A percentile compares a stretch with the other conserved stretches of the same genome.
phyloP scores from a whole-genome alignment of 1,140 invertebrate species.

The Eueides isabella region DNA sequence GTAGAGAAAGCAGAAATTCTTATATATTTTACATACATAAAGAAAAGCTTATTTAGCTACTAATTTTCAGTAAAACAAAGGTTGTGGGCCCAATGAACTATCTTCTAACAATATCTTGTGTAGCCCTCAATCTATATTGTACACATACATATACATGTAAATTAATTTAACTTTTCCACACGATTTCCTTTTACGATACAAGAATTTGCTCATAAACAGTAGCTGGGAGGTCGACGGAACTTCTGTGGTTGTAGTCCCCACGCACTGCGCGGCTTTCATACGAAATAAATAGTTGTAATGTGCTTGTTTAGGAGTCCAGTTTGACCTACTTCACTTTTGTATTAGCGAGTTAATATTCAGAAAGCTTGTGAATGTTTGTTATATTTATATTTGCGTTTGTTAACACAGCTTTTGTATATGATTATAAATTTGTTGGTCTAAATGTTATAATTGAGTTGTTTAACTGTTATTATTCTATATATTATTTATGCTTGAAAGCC shows the following conservation, averaged over 20 bases:
- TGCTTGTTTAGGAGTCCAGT: constrained; percentile 39
- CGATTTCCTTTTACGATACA: constrained; percentile 32
- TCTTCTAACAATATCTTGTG: background rate
- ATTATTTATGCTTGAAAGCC: too few species aligned
- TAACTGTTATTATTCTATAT: too few species aligned
- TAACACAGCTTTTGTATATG: background rate
- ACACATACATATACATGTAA: background rate
- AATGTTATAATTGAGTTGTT: background rate
- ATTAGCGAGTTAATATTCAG: constrained; percentile 25
- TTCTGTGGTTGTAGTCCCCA: constrained; percentile 30
- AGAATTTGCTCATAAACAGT: constrained; percentile 29
- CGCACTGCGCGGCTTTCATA: constrained; percentile 34
- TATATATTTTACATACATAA: too few species aligned
- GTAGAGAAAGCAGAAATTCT: too few species aligned
- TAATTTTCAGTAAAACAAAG: background rate
- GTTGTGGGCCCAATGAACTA: background rate
- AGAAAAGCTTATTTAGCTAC: background rate
- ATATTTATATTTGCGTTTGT: constrained; percentile 4
- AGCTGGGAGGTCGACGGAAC: constrained; percentile 33
- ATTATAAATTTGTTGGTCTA: background rate
- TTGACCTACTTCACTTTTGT: constrained; percentile 32
- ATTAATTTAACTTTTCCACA: constrained; percentile 27
- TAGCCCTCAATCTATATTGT: background rate
- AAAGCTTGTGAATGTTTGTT: constrained; percentile 9
- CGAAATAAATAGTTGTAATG: constrained; percentile 44